Evolutionary conservation across 2,888 invertebrate species (phyloP), one percentile per base, ranked within the genome.

Genomic region (Archips crataeganus): DNA sequence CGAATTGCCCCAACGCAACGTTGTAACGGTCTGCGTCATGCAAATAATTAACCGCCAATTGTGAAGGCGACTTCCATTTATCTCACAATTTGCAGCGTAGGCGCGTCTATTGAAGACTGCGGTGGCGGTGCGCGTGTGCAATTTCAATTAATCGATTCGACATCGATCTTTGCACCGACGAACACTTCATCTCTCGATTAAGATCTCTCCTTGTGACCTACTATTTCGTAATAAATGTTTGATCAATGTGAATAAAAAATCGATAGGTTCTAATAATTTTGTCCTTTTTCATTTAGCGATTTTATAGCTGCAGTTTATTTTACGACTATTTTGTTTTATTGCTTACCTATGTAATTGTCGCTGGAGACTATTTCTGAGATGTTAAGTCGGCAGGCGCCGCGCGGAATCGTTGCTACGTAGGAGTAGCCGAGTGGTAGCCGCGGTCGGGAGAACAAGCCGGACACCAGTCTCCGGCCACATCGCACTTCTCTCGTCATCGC

Each of bases 311-410:
- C 10, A 39, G 47, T 68, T 59, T 72, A 66, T 51, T 51, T 51
- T 54, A 54, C 23, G 15, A 54, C 15, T 61, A 66, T 5, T 68
- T n/a, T 39, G 39, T 39, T 39, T 39, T 61, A 51, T 71, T 54
- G 51, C 94, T 94, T 91, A 98, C 98, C 98, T 83, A 98, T 95
- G 88, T 97, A 97, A 92, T 98, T 98, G 77, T 96, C 96, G 84
- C 97, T 97, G 82, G 97, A 96, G 75, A 96, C 96, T 69, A 98
- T 94, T 89, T 98, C 98, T 10, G 98, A 97, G 81, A 98, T 96
- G 84, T 98, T 97, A 79, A 99, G 96, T 79, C 97, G 97, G 88
- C 98, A 98, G 59, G 98, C 98, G 39, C 98, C 98, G 65, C 96
- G 95, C 2, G 98, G 98, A 74, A 99, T 96, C 61, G 97, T 97